Evolutionary conservation across 2,888 invertebrate species (phyloP), one percentile per base, ranked within the genome.

Genomic region (Leucophenga maculata): DNA sequence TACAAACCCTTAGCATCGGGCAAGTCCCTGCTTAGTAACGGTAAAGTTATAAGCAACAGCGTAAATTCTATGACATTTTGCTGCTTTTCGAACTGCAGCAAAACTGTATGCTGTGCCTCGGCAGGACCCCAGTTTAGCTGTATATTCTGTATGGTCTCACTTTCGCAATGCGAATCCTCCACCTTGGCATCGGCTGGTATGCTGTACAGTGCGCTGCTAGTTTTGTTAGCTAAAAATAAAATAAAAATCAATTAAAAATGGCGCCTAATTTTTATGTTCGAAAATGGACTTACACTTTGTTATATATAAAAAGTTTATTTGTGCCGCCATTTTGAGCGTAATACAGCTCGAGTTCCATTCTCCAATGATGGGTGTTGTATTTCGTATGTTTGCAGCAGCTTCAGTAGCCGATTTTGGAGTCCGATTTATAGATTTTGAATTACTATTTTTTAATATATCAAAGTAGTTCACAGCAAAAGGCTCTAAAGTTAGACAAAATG

Each of bases 331-430:
- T 86, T 92, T 89, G 8, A 92, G 86, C 65, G 93, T 82, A 31
- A 95, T 90, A 80, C 94, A 94, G 6, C 91, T 91, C 0, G 89
- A 83, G 78, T 92, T 92, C 92, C 92, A 92, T 71, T 85, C 89
- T 52, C 90, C 91, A 62, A 87, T 82, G 14, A 76, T 74, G 2
- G 88, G 86, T 1, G 86, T 73, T 14, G 86, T 11, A 8, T 39
- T 6, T 11, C 8, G 11, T 6, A 11, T 8, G 11, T 3, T 6
- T 39, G 39, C 18, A 9, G 62, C 46, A n/a, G n/a, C n/a, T n/a
- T n/a, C n/a, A n/a, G n/a, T n/a, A n/a, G n/a, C n/a, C n/a, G n/a
- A n/a, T n/a, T n/a, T n/a, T n/a, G n/a, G n/a, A n/a, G n/a, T n/a
- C n/a, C n/a, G n/a, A n/a, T n/a, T n/a, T n/a, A n/a, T n/a, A n/a